Base-by-base conservation (phyloP, 2,888 invertebrate genomes). In the Nomada fucata region DNA sequence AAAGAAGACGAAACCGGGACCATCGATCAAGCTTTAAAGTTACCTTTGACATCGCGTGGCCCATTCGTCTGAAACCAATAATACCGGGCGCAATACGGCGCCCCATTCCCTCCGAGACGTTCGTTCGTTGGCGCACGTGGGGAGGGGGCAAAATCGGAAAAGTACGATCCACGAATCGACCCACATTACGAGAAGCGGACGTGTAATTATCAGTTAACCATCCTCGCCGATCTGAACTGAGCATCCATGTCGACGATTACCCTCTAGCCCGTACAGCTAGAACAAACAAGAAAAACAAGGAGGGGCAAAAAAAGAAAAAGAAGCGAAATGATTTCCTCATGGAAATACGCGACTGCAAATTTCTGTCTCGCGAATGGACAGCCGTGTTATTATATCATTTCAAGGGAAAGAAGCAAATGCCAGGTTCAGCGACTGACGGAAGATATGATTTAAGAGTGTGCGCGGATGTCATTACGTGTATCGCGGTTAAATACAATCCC, bases 361-460 rank as follows among this genome's bases (percentile, higher is more conserved):
- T 61, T 52, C 75, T 69, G 70, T 79, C 44, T 26, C 64, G 26
- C 82, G 71, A 65, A 11, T 69, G 63, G 72, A 69, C 85, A 82
- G 72, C 77, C 71, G 72, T 87, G 76, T 87, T 83, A 90, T 90
- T 90, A 90, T 88, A 81, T 84, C 85, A 84, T 90, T 89, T 81
- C 77, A 52, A 44, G 13, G 52, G 83, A 65, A 76, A 76, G 76
- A 79, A 76, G 67, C 81, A 84, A 86, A 83, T 78, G 71, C 53
- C 52, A 52, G 84, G 75, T 76, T 82, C 68, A 75, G 55, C 74
- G 42, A 20, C 81, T 44, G 82, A 80, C 86, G 82, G 86, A 84
- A 82, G 85, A 86, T 82, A 70, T 79, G 76, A 85, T 88, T 87
- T 84, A 83, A 79, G 76, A 75, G 73, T 47, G 42, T 70, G 61